A percentile compares a stretch with the other conserved stretches of the same genome.
Evolutionary conservation across 2,797 vertebrate species (phyloP).

Genomic region (Diglossa cyanea): DNA sequence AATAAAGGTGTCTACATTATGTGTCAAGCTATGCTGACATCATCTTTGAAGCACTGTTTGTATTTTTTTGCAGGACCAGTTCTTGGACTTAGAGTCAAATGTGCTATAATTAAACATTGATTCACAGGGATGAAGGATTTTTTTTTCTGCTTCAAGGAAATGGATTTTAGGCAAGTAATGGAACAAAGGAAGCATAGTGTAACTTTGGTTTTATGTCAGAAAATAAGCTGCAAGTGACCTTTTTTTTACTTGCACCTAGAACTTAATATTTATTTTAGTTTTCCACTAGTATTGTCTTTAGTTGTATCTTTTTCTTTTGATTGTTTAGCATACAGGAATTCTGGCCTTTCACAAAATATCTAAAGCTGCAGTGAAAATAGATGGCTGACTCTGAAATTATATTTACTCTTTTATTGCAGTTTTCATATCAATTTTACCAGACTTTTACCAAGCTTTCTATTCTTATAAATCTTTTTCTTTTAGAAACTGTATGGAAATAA

Average conservation of each 20-base stretch:
- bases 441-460: constrained; percentile 8
- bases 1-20: background rate
- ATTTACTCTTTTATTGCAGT: constrained; percentile 9
- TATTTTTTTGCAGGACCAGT: background rate
- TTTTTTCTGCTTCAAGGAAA: background rate
- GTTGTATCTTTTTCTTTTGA: background rate
- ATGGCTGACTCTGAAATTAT: background rate
- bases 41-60: background rate
- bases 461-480: constrained; percentile 3
- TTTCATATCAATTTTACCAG: constrained; percentile 6
- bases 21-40: background rate
- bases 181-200: background rate
- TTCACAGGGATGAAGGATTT: background rate
- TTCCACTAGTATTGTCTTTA: background rate
- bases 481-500: constrained; percentile 23
- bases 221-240: background rate
- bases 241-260: constrained; percentile 20
- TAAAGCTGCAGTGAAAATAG: constrained; percentile 19
- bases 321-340: background rate
- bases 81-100: background rate
- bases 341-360: constrained; percentile 32
- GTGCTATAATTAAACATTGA: background rate
- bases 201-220: background rate
- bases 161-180: background rate
- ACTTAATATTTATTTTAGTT: constrained; percentile 9